A percentile compares a stretch with the other conserved stretches of the same genome.
Conservation (phyloP, 2,888 invertebrate genomes). For the Dysmachus trigonus region DNA sequence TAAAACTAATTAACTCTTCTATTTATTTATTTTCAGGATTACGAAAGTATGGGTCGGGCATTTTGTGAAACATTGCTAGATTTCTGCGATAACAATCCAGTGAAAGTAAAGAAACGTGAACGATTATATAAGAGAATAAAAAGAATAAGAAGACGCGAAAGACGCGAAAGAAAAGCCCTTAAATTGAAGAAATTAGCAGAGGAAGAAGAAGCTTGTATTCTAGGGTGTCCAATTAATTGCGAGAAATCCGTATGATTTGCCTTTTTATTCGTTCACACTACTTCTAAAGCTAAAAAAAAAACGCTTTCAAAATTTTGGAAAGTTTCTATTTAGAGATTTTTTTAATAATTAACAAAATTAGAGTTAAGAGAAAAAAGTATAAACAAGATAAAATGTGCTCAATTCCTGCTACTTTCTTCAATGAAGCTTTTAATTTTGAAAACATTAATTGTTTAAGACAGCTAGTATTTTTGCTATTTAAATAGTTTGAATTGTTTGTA, state of each 20-base stretch:
- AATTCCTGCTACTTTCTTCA: slow-evolving; percentile 23
- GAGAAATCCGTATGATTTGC: slow-evolving; percentile 57
- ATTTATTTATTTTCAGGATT: slow-evolving; percentile 67
- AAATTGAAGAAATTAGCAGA: slow-evolving; percentile 65
- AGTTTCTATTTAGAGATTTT: not conserved
- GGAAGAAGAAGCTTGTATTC: slow-evolving; percentile 61
- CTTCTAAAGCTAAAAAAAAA: not conserved
- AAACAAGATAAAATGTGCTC: not conserved
- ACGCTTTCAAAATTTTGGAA: not conserved
- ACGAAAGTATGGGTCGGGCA: slow-evolving; percentile 83
- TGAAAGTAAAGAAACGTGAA: slow-evolving; percentile 71
- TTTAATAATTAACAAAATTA: not conserved
- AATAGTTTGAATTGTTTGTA: not conserved
- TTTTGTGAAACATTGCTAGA: slow-evolving; percentile 94
- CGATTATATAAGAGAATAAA: slow-evolving; percentile 62
- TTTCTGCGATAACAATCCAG: slow-evolving; percentile 86
- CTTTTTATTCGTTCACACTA: not conserved
- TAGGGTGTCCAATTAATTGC: slow-evolving; percentile 58
- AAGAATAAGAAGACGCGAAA: slow-evolving; percentile 63
- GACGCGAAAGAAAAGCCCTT: slow-evolving; percentile 63
- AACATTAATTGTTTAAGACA: not conserved
- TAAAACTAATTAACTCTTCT: not conserved
- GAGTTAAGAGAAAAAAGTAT: not conserved
- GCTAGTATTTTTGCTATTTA: not conserved
- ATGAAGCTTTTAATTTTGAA: not conserved